Conservation (phyloP, 1,140 invertebrate genomes). For the Drosophila lacteicornis region DNA sequence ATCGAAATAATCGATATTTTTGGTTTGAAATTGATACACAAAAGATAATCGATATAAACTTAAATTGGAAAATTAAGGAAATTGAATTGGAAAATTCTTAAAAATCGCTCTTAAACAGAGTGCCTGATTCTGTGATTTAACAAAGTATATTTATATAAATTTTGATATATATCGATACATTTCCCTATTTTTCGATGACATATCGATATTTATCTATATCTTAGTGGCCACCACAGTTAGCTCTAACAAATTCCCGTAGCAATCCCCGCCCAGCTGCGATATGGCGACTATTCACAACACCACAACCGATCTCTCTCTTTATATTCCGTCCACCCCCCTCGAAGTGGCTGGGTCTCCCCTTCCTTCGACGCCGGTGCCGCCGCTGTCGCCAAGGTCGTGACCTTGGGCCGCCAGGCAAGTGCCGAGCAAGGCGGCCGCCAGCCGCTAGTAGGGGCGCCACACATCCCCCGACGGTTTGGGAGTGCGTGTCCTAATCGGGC, state of each 20-base stretch:
- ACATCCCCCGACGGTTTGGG: constrained; percentile 81
- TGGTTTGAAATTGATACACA: too few relatives aligned
- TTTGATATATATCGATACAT: too few relatives aligned
- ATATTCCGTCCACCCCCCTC: neutral
- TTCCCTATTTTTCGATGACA: neutral
- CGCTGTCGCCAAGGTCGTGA: constrained; percentile 15
- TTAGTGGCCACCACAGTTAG: too few relatives aligned
- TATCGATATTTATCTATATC: neutral
- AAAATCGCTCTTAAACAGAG: too few relatives aligned
- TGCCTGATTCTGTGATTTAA: too few relatives aligned
- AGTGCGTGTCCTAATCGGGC: constrained; percentile 77
- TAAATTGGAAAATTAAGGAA: too few relatives aligned
- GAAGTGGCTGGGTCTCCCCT: neutral
- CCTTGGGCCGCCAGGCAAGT: constrained; percentile 63
- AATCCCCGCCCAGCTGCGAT: constrained; percentile 60
- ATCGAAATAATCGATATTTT: too few relatives aligned
- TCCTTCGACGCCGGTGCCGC: neutral
- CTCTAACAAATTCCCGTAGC: constrained; percentile 8
- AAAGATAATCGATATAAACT: too few relatives aligned
- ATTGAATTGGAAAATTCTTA: too few relatives aligned
- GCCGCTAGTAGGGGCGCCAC: constrained; percentile 85
- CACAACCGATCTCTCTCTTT: constrained; percentile 11
- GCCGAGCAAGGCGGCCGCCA: constrained; percentile 80
- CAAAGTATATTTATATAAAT: too few relatives aligned
- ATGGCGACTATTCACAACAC: constrained; percentile 57